phyloP scores from a whole-genome alignment of 2,113 vertebrate genomes.

The Microcebus lehilahytsara region DNA sequence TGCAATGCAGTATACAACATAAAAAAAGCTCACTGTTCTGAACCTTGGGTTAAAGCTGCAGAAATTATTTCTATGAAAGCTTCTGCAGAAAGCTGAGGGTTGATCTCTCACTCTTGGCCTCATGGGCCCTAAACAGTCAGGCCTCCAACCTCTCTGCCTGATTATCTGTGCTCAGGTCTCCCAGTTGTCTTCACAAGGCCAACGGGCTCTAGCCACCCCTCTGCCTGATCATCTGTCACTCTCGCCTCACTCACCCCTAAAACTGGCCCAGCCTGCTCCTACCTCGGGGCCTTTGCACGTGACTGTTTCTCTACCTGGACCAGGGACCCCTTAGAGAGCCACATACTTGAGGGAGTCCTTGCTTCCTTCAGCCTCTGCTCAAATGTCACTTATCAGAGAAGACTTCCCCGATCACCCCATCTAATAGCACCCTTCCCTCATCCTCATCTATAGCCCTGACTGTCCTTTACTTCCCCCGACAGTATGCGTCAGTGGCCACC shows the following conservation, averaged over 20 bases:
- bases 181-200: neutral
- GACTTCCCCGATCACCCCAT: neutral
- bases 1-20: neutral
- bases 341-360: neutral
- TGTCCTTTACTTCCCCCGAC: neutral
- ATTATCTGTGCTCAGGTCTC: neutral
- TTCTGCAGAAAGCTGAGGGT: neutral
- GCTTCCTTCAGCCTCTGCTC: neutral
- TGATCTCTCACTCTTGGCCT: neutral
- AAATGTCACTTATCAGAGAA: neutral
- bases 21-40: neutral
- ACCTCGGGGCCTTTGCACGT: neutral
- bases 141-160: neutral
- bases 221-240: no score
- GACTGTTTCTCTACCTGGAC: neutral
- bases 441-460: neutral
- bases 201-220: accelerated
- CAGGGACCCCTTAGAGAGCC: neutral
- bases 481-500: neutral
- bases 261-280: neutral
- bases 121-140: neutral
- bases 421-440: neutral
- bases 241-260: neutral
- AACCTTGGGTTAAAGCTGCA: neutral
- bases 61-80: neutral